Evolutionary conservation across 2,888 invertebrate species (phyloP).

Genomic region (Aspidiotus rigidus): DNA sequence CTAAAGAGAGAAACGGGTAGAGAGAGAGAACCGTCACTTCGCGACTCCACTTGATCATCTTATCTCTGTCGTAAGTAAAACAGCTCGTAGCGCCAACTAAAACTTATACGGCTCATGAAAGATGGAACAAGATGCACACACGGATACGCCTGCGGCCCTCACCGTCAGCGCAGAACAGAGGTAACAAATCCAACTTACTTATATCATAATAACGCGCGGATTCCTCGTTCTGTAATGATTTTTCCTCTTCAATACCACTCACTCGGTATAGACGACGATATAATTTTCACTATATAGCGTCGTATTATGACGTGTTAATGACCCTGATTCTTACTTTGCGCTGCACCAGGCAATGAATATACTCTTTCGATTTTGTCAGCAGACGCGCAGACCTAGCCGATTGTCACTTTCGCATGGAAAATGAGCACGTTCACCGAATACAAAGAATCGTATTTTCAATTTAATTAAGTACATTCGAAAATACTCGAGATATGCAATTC

Average conservation of each 20-base stretch:
- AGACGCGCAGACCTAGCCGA: too few relatives aligned
- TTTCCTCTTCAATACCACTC: slow-evolving; percentile 14
- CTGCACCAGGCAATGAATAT: background rate
- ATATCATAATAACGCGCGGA: slow-evolving; percentile 17
- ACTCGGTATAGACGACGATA: background rate
- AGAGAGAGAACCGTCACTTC: too few relatives aligned
- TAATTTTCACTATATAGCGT: slow-evolving; percentile 4
- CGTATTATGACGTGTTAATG: slow-evolving; percentile 25
- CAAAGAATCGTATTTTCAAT: too few relatives aligned
- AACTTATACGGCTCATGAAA: background rate
- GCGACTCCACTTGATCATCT: background rate
- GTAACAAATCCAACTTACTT: slow-evolving; percentile 19
- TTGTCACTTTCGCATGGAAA: too few relatives aligned
- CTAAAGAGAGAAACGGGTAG: background rate
- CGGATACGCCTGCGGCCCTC: slow-evolving; percentile 19
- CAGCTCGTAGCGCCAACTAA: slow-evolving; percentile 8
- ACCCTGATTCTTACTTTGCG: slow-evolving; percentile 19
- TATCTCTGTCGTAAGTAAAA: background rate
- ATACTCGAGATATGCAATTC: too few relatives aligned
- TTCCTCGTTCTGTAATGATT: slow-evolving; percentile 30
- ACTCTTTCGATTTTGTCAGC: slow-evolving; percentile 1
- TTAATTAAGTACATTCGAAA: too few relatives aligned
- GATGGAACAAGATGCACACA: slow-evolving; percentile 1
- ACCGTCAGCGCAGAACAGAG: background rate
- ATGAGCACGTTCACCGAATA: too few relatives aligned